Base-by-base conservation (phyloP, 2,113 vertebrate genomes). In the Charina bottae region DNA sequence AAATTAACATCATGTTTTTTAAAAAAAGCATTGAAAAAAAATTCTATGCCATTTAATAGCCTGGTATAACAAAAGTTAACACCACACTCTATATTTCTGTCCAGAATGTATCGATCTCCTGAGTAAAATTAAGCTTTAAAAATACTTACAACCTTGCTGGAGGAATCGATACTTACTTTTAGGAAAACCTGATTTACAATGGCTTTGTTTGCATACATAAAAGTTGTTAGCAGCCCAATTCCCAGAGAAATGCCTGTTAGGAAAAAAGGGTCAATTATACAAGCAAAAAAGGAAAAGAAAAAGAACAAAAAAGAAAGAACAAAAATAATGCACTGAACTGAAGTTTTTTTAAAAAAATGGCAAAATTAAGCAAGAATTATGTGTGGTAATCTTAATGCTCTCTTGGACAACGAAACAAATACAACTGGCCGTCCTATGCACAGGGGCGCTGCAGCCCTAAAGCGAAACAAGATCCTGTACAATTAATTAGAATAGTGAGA, bases 171-270 rank as follows among this genome's bases (percentile, higher is more conserved):
- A 98, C 98, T 98, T 98, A 99, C 99, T 98, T 98, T 98, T 95
- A 99, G 98, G 97, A 99, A 99, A 95, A 99, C 99, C 97, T 99
- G 99, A 96, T 98, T 98, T 97, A 99, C 98, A 98, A 99, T 99
- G 97, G 97, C 98, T 98, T 98, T 99, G 98, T 99, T 99, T 98
- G 98, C 98, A 97, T 99, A 99, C 58, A 99, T 97, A 88, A 99
- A 99, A 93, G 99, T 99, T 96, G 98, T 99, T 97, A 99, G 98
- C 97, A 99, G 98, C 96, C 98, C 99, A 92, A 99, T 97, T 94
- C 98, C 99, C 97, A 99, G 98, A 96, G 99, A 98, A 96, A 99
- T 98, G 95, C 99, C 99, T 99, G 96, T 95, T 97, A 97, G 97
- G 97, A 97, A 97, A 97, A 97, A 97, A 98, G 96, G 95, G 95